Conservation (phyloP, 2,888 invertebrate genomes). For the Eulithis prunata region DNA sequence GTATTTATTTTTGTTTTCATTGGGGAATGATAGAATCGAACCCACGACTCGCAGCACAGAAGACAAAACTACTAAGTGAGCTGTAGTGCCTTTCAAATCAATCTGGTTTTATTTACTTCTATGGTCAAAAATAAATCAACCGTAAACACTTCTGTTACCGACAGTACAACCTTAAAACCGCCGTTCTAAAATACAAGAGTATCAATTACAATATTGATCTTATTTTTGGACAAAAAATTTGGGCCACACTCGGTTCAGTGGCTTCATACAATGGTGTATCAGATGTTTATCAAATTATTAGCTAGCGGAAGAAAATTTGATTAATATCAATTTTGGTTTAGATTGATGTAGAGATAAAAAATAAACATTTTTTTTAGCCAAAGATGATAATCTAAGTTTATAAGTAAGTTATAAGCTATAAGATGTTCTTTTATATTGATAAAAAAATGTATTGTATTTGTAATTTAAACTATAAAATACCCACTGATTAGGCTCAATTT, state of each 20-base stretch:
- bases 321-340: constrained; percentile 32
- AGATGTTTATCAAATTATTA: constrained; percentile 38
- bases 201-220: constrained; percentile 61
- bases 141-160: constrained; percentile 20
- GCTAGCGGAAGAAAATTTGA: constrained; percentile 21
- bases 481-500: too few species aligned
- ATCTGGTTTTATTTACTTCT: too few species aligned
- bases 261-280: constrained; percentile 46
- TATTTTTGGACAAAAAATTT: constrained; percentile 65
- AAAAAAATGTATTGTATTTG: not conserved
- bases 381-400: too few species aligned
- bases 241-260: constrained; percentile 54
- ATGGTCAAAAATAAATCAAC: constrained; percentile 2
- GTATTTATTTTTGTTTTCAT: too few species aligned
- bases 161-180: constrained; percentile 36
- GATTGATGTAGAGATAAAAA: constrained; percentile 29
- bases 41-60: too few species aligned
- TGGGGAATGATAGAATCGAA: too few species aligned
- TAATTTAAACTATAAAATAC: too few species aligned
- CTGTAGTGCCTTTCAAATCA: too few species aligned
- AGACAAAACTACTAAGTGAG: too few species aligned
- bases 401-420: too few species aligned
- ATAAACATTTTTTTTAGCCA: too few species aligned
- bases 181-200: constrained; percentile 47
- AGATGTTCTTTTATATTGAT: too few species aligned